These are phyloP conservation scores for Zaprionus lachaisei DNA, from an alignment of 1,140 invertebrate genomes.

Conservation along the genomic window DNA sequence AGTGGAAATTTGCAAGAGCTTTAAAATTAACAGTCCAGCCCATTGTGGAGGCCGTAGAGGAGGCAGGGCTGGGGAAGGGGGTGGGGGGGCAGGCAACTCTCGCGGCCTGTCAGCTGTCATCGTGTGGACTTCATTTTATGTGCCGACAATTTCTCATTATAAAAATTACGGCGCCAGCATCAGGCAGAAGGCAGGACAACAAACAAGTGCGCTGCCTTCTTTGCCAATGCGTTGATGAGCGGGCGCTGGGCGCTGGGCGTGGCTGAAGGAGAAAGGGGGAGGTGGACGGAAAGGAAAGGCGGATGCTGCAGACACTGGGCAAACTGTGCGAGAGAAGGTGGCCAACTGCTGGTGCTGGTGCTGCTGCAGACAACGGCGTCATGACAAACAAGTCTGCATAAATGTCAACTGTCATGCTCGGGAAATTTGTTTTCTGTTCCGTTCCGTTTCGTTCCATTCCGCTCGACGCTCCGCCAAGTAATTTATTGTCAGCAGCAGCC, in stretches of 20 bases:
- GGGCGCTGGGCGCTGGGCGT: not conserved
- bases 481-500: conserved; percentile 47
- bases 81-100: conserved; percentile 42
- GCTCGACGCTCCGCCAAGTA: conserved; percentile 24
- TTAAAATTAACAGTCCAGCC: conserved; percentile 64
- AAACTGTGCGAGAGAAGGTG: conserved; percentile 8
- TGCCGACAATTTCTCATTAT: conserved; percentile 83
- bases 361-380: conserved; percentile 20
- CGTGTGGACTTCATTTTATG: conserved; percentile 79
- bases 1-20: conserved; percentile 75
- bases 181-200: conserved; percentile 29
- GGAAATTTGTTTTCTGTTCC: conserved; percentile 54
- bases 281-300: not conserved
- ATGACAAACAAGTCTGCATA: conserved; percentile 66
- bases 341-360: too few species aligned
- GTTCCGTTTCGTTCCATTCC: not conserved
- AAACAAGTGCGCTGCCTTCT: conserved; percentile 26
- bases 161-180: conserved; percentile 71
- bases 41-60: conserved; percentile 23
- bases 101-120: conserved; percentile 69
- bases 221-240: not conserved
- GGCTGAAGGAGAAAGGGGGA: not conserved
- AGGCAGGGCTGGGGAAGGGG: not conserved
- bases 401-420: conserved; percentile 65
- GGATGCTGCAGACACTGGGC: not conserved